Base-by-base conservation (phyloP, 2,797 vertebrate genomes). In the Chloroceryle amazona region DNA sequence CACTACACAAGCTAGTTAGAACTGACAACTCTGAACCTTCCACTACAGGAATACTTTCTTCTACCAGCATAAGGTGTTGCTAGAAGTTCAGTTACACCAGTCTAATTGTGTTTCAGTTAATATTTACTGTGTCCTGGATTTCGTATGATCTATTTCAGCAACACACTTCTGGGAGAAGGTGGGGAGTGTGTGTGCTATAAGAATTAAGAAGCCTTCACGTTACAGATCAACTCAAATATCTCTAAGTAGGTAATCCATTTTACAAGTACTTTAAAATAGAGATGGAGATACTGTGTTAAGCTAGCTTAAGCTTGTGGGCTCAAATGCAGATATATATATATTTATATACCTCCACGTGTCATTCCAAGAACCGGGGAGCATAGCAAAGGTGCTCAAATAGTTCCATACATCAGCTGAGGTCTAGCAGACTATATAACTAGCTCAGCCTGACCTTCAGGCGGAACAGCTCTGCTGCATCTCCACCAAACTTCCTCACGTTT, bases 381-480 rank as follows among this genome's bases (percentile, higher is more conserved):
- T 1, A n/a, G 37, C 60, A 72, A 71, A 84, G 47, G 52, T 55
- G 29, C 42, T 66, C 35, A 41, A 52, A 29, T 18, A 52, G 28
- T 35, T 68, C 23, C 31, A 6, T 3, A 17, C 0, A 0, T 67
- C 80, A 84, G 68, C 55, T 67, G 60, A 67, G 33, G 54, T 54
- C 49, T 70, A 81, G 54, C 63, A 33, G 54, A 37, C 15, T 37
- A 2, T 37, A 2, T 16, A 84, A 67, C 63, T 42, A 47, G 54
- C 83, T 81, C 87, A 63, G 65, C 80, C 49, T 60, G 80, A 88
- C 28, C 60, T 63, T 88, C 83, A 67, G 57, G 74, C 20, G n/a
- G 35, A 75, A 80, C 79, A 25, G 3, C 58, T 51, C 73, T 13
- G 15, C 33, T 42, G 26, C 20, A 6, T 21, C 66, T 44, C 73